Percentiles rank a stretch among this genome's conserved stretches.
phyloP scores from a whole-genome alignment of 2,113 vertebrate genomes.

The Pachycephala philippinensis region DNA sequence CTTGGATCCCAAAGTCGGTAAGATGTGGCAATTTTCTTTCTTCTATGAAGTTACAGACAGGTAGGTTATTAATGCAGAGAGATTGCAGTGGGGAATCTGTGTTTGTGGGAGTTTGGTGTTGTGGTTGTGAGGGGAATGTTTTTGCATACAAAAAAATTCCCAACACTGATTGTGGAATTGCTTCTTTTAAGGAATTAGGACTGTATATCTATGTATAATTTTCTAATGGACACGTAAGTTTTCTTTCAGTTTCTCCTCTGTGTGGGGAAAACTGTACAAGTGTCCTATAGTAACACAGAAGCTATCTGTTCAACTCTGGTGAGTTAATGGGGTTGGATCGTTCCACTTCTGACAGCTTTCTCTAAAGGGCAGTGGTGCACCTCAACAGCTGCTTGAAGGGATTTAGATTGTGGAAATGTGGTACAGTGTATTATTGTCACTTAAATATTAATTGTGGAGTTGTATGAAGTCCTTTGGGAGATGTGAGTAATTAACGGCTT shows the following conservation, averaged over 20 bases:
- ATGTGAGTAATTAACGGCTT: constrained; percentile 1
- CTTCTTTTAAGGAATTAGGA: not conserved
- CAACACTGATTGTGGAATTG: not conserved
- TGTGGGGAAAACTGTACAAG: constrained; percentile 68
- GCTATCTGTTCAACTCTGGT: constrained; percentile 71
- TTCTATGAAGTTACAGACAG: not conserved
- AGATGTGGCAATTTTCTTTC: constrained; percentile 55
- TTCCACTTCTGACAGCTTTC: constrained; percentile 73
- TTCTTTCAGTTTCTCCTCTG: constrained; percentile 64
- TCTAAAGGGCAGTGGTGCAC: not conserved
- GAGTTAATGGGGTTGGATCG: constrained; percentile 69
- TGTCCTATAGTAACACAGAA: constrained; percentile 75
- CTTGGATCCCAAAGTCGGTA: constrained; percentile 98
- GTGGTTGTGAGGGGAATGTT: not conserved
- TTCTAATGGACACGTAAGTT: constrained; percentile 53
- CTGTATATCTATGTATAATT: not conserved
- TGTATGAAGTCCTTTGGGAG: not conserved
- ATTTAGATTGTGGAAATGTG: not conserved
- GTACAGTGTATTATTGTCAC: not conserved
- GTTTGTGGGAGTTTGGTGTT: not conserved
- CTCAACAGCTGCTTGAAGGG: not conserved
- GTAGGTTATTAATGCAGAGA: not conserved
- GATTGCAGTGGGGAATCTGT: not conserved
- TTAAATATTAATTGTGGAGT: not conserved
- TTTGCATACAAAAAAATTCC: not conserved